Evolutionary conservation across 2,797 vertebrate species (phyloP), one percentile per base, ranked within the genome.

Genomic region (Chrysocyon brachyurus): DNA sequence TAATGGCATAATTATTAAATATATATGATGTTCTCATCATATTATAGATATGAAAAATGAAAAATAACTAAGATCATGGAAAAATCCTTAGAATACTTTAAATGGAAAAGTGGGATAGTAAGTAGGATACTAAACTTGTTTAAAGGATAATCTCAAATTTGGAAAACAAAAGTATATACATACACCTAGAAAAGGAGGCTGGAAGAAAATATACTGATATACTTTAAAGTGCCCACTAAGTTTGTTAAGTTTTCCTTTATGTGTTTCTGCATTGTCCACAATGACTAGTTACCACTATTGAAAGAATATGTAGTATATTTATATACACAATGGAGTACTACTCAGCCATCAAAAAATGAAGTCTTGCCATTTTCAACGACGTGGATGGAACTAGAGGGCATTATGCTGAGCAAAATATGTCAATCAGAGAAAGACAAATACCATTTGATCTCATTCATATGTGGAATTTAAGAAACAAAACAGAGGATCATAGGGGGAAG

Each of bases 61-160:
- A 83, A 94, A 94, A 73, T 49, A 52, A 33, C 0, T 63, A 96
- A 63, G 79, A 46, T 49, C 70, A 88, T 56, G 14, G 28, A n/a
- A 61, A 93, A 87, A 82, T 77, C 6, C 15, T 87, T 79, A 92
- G 49, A 81, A 52, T 82, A 87, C 90, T 92, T 86, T 66, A 94
- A 77, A 33, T 46, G n/a, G 21, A 95, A 94, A 87, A 85, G 5
- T 28, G 54, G 49, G n/a, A 56, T 16, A 63, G 21, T 61, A 64
- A 54, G 24, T 56, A 79, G 66, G 28, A 81, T 70, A 61, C 59
- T 56, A 92, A 83, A 14, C 84, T 64, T 73, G n/a, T 64, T 95
- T 85, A 61, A 0, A n/a, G 26, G 87, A 61, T 88, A 19, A 85
- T 54, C 36, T 87, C 26, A 61, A 66, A 66, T 90, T 70, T 12